Percentiles rank a stretch among this genome's conserved stretches.
These are phyloP conservation scores for Micromesistius poutassou DNA, from an alignment of 2,797 vertebrate genomes.

Conservation along the genomic window DNA sequence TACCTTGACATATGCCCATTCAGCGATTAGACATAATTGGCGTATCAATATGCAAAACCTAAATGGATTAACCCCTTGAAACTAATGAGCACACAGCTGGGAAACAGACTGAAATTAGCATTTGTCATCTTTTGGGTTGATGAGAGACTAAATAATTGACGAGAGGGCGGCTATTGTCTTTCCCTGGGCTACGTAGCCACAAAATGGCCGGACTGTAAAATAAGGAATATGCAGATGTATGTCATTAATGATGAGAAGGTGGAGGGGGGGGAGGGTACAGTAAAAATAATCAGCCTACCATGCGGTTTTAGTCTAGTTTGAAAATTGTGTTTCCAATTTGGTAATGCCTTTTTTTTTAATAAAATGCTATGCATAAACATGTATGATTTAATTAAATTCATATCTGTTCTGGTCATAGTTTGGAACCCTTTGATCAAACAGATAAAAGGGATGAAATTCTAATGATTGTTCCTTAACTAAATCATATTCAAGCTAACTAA, in stretches of 20 bases:
- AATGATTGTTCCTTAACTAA: neutral
- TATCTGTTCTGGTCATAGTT: neutral
- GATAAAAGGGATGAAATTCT: neutral
- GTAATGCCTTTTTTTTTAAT: neutral
- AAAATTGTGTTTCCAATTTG: neutral
- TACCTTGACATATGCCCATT: constrained; percentile 97
- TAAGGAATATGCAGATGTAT: constrained; percentile 35
- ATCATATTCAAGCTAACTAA: neutral
- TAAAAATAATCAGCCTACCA: neutral
- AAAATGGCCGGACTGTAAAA: constrained; percentile 26
- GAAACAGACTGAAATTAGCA: constrained; percentile 92
- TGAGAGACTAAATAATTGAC: constrained; percentile 72
- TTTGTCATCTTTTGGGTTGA: constrained; percentile 85
- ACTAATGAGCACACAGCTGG: constrained; percentile 98
- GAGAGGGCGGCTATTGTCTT: constrained; percentile 41
- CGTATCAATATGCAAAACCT: constrained; percentile 99
- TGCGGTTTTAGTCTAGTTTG: neutral
- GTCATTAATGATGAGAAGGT: constrained; percentile 35
- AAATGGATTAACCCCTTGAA: constrained; percentile 98
- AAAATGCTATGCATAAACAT: neutral
- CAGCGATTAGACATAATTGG: constrained; percentile 96
- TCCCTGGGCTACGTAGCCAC: constrained; percentile 37
- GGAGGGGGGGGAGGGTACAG: neutral
- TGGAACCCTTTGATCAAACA: neutral
- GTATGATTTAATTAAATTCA: neutral